Base-by-base conservation (phyloP, 2,888 invertebrate genomes). In the Drosophila yooni region DNA sequence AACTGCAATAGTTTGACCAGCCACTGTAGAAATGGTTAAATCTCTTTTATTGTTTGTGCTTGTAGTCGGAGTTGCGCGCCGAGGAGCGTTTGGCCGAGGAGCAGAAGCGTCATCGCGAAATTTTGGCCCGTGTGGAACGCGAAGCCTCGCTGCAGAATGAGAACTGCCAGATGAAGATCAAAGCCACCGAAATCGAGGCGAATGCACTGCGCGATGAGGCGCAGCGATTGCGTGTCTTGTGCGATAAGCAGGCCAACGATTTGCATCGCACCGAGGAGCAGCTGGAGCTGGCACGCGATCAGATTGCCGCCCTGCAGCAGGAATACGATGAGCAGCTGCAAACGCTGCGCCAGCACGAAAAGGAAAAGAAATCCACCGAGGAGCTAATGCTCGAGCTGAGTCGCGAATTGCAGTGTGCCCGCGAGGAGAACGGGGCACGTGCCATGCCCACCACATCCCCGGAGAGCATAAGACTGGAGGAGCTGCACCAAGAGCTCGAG, bases 31-130 rank as follows among this genome's bases (percentile, higher is more conserved):
- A 33, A 31, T 36, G 5, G 5, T 29, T 46, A 15, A 11, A 25
- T 34, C 4, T 13, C 6, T 8, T 21, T 15, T 57, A 0, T 2
- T 21, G 21, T 5, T 46, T 46, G 6, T 46, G 21, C 21, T 83
- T 91, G 33, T 89, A 97, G 96, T 94, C 96, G 84, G 97, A 97
- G 92, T 94, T 96, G 81, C 94, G 96, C 73, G 95, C 96, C 79
- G 96, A 96, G 82, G 96, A 97, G 87, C 95, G 95, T 66, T 93
- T 97, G 77, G 94, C 95, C 51, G 97, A 97, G 79, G 98, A 98
- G 91, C 97, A 98, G 93, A 95, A 96, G 84, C 95, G 98, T 78
- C 96, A 97, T 91, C 95, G 97, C 74, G 98, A 99, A 88, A 95
- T 97, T 65, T 95, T 97, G 83, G 94, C 96, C 27, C 95, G 98